Evolutionary conservation across 1,140 invertebrate genomes (phyloP).

Genomic region (Littorina saxatilis): DNA sequence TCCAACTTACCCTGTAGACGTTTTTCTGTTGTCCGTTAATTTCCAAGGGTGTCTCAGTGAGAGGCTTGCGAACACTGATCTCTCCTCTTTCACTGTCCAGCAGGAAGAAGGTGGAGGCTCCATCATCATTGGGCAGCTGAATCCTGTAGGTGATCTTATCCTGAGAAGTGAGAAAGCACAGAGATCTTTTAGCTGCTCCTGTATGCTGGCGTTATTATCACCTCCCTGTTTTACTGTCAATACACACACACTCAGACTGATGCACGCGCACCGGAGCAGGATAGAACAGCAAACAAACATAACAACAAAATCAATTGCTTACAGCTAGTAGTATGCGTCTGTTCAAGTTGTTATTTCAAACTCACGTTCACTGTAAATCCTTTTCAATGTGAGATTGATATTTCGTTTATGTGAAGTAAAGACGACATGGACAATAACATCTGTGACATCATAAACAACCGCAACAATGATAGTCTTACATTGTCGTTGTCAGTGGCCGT

Average conservation of each 20-base stretch:
- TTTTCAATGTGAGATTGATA: too few species aligned
- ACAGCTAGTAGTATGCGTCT: background rate
- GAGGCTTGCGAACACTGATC: conserved; percentile 51
- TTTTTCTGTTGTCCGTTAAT: too few species aligned
- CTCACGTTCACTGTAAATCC: too few species aligned
- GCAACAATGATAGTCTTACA: too few species aligned
- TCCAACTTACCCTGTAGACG: conserved; percentile 26
- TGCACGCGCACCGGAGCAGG: too few species aligned
- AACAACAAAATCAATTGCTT: background rate
- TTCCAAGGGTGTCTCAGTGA: conserved; percentile 7
- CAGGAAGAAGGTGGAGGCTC: conserved; percentile 53
- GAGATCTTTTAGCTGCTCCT: too few species aligned
- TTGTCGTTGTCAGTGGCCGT: conserved; percentile 78
- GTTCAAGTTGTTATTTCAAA: background rate
- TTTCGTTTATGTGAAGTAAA: too few species aligned
- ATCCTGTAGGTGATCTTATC: conserved; percentile 53
- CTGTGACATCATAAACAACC: too few species aligned
- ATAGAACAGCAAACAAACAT: background rate
- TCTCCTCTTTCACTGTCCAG: conserved; percentile 58
- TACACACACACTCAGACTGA: too few species aligned
- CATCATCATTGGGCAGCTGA: conserved; percentile 17
- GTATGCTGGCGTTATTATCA: too few species aligned
- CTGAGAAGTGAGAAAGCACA: conserved; percentile 41
- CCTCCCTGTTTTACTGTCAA: too few species aligned
- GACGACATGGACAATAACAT: too few species aligned